Evolutionary conservation across 2,113 vertebrate genomes (phyloP), one percentile per base, ranked within the genome.

Genomic region (Triplophysa dalaica): DNA sequence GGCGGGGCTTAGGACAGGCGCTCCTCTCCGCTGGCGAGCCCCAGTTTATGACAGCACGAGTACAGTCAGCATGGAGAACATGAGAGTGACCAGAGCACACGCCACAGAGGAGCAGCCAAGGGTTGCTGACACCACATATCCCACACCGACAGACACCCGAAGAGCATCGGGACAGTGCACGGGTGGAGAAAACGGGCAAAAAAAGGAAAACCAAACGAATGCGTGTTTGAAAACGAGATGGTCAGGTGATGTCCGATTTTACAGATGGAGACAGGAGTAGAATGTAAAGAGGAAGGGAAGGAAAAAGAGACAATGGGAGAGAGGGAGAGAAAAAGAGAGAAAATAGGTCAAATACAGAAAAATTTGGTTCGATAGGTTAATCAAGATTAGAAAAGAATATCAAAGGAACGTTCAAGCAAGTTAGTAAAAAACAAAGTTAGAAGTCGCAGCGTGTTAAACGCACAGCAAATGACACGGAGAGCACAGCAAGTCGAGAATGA

Each of bases 311-410:
- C 82, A 88, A 86, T 72, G 73, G 70, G 86, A 68, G 43, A 79
- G 9, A 77, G 68, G 72, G 84, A 90, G 52, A 88, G 89, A 82
- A 86, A 84, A 88, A 86, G 86, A 89, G 89, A 86, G 92, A 94
- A 95, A 96, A 95, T 94, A 97, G 94, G 94, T 97, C 96, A 98
- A 96, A 97, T 94, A 93, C 84, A 92, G 93, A 95, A 96, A 87
- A 81, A 94, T 6, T 9, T 11, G 2, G 92, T 93, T 91, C 91
- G 90, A 87, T 95, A 95, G 91, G 90, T 94, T 93, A 90, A 91
- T 82, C 92, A 89, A 90, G 93, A 91, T 91, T 90, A 24, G 86
- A 93, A 92, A 92, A 92, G 89, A 93, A 92, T 82, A 92, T 85
- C 75, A 83, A 86, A 87, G 84, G 81, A 84, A 93, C 90, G 82